Evolutionary conservation across 2,888 invertebrate genomes (phyloP).

Genomic region (Subacronicta megacephala): DNA sequence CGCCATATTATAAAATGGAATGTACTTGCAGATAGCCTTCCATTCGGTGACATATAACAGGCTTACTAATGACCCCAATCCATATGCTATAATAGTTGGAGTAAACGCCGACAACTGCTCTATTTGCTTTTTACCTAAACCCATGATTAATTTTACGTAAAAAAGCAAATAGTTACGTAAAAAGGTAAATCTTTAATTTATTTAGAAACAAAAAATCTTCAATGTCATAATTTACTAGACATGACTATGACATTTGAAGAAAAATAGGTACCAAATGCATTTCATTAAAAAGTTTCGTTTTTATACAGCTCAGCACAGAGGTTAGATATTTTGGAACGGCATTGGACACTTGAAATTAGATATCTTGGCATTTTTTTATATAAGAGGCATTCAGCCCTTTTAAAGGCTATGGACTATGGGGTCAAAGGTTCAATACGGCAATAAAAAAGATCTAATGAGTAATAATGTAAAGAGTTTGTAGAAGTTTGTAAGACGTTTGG

Average conservation of each 20-base stretch:
- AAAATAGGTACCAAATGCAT: too few species aligned
- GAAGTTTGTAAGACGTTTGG: too few species aligned
- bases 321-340: not conserved
- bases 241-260: not conserved
- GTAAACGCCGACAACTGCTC: constrained; percentile 84
- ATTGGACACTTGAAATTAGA: too few species aligned
- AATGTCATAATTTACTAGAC: not conserved
- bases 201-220: too few species aligned
- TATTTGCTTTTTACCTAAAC: constrained; percentile 89
- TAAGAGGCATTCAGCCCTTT: too few species aligned
- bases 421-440: too few species aligned
- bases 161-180: constrained; percentile 4
- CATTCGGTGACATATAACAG: constrained; percentile 93
- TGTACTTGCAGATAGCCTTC: constrained; percentile 91
- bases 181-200: too few species aligned
- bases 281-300: not conserved
- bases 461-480: too few species aligned
- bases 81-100: constrained; percentile 89
- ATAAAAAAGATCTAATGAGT: too few species aligned
- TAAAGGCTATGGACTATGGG: too few species aligned
- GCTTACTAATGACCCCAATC: constrained; percentile 87
- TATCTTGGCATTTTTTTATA: too few species aligned
- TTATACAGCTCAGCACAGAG: too few species aligned
- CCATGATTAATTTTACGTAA: constrained; percentile 45
- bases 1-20: constrained; percentile 90